Evolutionary conservation across 2,797 vertebrate genomes (phyloP).

Genomic region (Acestrorhynchus altus): DNA sequence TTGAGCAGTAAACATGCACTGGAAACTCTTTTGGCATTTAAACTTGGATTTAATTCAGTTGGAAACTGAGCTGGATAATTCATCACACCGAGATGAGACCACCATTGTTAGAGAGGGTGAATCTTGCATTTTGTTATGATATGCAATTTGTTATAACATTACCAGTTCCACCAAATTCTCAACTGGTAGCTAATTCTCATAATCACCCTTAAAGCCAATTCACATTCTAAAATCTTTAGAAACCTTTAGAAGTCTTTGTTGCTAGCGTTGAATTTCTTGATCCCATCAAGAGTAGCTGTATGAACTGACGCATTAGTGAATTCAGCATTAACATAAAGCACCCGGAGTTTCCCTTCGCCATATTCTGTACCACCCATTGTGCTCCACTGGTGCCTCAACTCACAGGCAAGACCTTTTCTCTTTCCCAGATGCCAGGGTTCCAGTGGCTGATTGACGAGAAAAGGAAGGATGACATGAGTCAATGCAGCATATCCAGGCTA

Average conservation of each 20-base stretch:
- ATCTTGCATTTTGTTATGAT: too few species aligned
- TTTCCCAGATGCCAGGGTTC: slow-evolving; percentile 45
- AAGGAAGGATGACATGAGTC: slow-evolving; percentile 58
- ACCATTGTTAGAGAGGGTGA: too few species aligned
- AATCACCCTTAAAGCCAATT: not conserved
- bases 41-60: too few species aligned
- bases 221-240: not conserved
- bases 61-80: too few species aligned
- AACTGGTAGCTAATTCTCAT: not conserved
- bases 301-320: not conserved
- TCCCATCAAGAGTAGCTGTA: not conserved
- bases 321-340: not conserved
- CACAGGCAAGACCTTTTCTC: slow-evolving; percentile 36
- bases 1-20: too few species aligned
- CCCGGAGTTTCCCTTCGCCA: not conserved
- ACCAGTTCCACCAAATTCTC: too few species aligned
- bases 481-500: slow-evolving; percentile 62
- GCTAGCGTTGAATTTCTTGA: not conserved
- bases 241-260: not conserved
- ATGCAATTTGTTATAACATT: too few species aligned
- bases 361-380: slow-evolving; percentile 13
- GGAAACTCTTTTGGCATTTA: too few species aligned
- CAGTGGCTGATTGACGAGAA: slow-evolving; percentile 61
- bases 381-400: slow-evolving; percentile 32
- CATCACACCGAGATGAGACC: too few species aligned